Conservation (phyloP, 2,888 invertebrate species). For the Dorcus hopei region DNA sequence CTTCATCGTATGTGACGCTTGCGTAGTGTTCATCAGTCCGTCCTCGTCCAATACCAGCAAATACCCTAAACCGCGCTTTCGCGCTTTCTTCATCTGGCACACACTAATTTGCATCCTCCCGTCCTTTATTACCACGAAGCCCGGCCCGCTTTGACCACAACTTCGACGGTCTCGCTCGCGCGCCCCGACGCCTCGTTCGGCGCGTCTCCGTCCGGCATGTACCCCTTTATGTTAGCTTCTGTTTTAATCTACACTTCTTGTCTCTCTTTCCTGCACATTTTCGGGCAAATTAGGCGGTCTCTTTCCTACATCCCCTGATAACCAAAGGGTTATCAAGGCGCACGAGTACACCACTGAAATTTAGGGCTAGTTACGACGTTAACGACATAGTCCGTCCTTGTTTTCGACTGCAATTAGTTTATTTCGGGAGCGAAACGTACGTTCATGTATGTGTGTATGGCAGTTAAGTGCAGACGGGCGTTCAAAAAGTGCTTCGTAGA, state of each 20-base stretch:
- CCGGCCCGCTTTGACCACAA: conserved; percentile 68
- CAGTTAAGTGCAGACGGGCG: conserved; percentile 47
- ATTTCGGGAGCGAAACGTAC: conserved; percentile 22
- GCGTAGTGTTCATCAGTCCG: conserved; percentile 47
- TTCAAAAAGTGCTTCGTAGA: conserved; percentile 23
- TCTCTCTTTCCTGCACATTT: conserved; percentile 36
- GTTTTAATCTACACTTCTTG: conserved; percentile 47
- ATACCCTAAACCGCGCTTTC: conserved; percentile 55
- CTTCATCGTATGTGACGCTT: conserved; percentile 45
- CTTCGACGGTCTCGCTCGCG: conserved; percentile 58
- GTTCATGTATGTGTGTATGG: conserved; percentile 29
- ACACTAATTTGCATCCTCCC: conserved; percentile 63
- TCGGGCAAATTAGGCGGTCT: conserved; percentile 22
- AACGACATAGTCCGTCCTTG: conserved; percentile 24
- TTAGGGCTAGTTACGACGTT: conserved; percentile 39
- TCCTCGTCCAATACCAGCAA: conserved; percentile 53
- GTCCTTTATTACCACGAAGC: conserved; percentile 66
- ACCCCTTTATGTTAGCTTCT: conserved; percentile 50
- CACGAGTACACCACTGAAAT: conserved; percentile 44
- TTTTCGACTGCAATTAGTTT: conserved; percentile 14
- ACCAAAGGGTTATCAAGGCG: conserved; percentile 52
- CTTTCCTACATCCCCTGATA: conserved; percentile 42
- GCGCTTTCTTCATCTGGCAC: conserved; percentile 42
- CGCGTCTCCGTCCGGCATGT: conserved; percentile 42
- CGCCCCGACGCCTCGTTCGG: conserved; percentile 49